These are phyloP conservation scores for Eucidaris tribuloides DNA, from an alignment of 35 echinoderm and acorn worm genomes.

Conservation along the genomic window DNA sequence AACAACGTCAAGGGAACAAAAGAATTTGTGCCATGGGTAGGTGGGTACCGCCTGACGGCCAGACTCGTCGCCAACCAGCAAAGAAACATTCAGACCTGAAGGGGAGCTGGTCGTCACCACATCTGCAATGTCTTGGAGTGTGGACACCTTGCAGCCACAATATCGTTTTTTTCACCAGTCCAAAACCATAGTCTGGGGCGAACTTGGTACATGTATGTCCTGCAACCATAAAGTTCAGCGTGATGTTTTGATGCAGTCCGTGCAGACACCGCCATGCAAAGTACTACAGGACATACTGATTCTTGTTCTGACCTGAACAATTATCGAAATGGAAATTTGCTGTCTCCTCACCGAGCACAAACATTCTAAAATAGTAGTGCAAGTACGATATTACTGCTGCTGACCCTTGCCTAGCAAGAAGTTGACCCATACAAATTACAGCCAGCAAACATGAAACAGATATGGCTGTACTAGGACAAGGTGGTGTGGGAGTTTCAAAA, in stretches of 20 bases:
- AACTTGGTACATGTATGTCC: neutral
- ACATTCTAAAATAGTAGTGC: neutral
- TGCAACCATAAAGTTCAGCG: neutral
- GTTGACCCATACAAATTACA: too few species aligned
- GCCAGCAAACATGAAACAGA: too few species aligned
- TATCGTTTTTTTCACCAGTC: neutral
- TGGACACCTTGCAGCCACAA: neutral
- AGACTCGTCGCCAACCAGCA: neutral
- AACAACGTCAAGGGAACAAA: too few species aligned
- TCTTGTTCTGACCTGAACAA: neutral
- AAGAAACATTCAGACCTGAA: neutral
- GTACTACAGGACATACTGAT: neutral
- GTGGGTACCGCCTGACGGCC: neutral
- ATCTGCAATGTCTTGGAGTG: neutral
- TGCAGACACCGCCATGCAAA: neutral
- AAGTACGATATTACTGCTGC: neutral
- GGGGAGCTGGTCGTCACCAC: neutral
- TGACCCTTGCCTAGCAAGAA: too few species aligned
- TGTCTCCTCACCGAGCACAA: neutral
- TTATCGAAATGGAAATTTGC: neutral
- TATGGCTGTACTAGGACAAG: too few species aligned
- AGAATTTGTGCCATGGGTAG: neutral
- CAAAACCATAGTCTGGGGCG: neutral
- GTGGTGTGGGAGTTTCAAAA: too few species aligned
- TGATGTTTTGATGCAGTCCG: neutral